A percentile compares a stretch with the other conserved stretches of the same genome.
phyloP scores from a whole-genome alignment of 2,888 invertebrate genomes.

The Spisula solida region DNA sequence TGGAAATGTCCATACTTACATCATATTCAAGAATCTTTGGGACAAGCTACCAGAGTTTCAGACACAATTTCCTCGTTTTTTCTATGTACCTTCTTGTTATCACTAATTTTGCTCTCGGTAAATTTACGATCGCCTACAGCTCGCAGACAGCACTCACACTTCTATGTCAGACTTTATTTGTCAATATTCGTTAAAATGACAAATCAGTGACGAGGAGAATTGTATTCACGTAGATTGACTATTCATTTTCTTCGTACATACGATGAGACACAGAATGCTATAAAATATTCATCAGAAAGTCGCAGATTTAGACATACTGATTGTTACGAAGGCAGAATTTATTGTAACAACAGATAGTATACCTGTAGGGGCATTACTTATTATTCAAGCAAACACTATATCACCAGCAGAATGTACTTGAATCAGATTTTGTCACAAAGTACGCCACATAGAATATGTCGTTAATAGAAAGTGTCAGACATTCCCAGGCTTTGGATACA shows the following conservation, averaged over 20 bases:
- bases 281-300: constrained; percentile 1
- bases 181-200: constrained; percentile 25
- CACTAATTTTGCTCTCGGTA: background rate
- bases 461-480: no score
- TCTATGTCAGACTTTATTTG: constrained; percentile 13
- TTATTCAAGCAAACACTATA: background rate
- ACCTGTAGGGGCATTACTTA: background rate
- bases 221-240: constrained; percentile 1
- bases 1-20: background rate
- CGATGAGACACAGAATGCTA: background rate
- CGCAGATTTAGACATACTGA: background rate
- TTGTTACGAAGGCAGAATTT: background rate
- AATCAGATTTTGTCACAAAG: no score
- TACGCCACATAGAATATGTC: no score
- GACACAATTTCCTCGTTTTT: background rate
- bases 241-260: background rate
- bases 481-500: no score
- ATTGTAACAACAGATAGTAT: background rate
- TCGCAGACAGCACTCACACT: background rate
- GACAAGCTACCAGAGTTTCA: background rate
- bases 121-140: constrained; percentile 1
- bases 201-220: background rate
- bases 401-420: no score
- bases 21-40: background rate
- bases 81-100: background rate